These are phyloP conservation scores for Hylia prasina DNA, from an alignment of 2,113 vertebrate genomes.

Conservation along the genomic window DNA sequence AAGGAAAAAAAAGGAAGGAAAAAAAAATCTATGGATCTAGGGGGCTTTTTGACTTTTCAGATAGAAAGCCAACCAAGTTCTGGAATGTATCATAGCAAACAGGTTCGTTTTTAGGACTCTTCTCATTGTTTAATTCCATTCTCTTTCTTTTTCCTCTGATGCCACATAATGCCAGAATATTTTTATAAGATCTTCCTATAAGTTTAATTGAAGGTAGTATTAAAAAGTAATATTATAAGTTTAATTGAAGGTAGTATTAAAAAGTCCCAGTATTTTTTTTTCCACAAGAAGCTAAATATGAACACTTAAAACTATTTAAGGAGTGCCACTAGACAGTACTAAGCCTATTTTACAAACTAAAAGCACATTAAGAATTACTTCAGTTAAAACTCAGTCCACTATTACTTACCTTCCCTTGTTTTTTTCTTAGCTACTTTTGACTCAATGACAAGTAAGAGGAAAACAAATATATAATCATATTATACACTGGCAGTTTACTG, in stretches of 20 bases:
- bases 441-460: background rate
- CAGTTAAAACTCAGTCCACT: background rate
- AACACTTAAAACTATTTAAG: background rate
- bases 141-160: background rate
- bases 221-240: too few species aligned
- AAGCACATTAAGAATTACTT: background rate
- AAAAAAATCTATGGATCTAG: too few species aligned
- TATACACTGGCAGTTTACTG: background rate
- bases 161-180: background rate
- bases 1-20: accelerated
- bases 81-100: background rate
- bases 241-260: background rate
- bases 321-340: background rate
- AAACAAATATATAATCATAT: background rate
- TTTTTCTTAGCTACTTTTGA: background rate
- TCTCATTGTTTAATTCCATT: background rate
- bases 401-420: background rate
- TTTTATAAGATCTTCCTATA: background rate
- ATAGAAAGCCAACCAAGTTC: background rate
- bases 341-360: background rate
- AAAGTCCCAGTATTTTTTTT: background rate
- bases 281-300: background rate
- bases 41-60: background rate
- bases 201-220: background rate
- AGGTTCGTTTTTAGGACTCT: background rate